Evolutionary conservation across 2,888 invertebrate species (phyloP), one percentile per base, ranked within the genome.

Genomic region (Dione vanillae): DNA sequence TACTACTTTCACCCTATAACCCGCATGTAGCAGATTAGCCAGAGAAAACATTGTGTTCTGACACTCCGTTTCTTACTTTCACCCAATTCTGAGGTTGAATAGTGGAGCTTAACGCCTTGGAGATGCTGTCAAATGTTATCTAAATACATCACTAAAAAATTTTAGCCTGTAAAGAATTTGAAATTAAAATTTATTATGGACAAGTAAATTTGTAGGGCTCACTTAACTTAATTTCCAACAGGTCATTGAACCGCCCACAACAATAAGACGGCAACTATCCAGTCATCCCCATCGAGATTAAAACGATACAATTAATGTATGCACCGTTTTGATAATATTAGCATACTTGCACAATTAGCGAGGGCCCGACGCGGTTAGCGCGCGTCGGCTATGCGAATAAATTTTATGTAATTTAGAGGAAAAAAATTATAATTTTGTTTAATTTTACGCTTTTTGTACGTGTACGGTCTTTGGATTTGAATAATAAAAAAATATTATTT

Each of bases 311-410:
- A 84, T 85, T 84, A 82, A 83, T 78, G 77, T 77, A 75, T 77
- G 71, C 75, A 76, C 77, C 77, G 73, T 74, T 79, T 78, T 77
- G 76, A 79, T 80, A 76, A 75, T 74, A 86, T 86, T 86, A 81
- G 77, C 85, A 86, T 86, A 83, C 81, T 82, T 75, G 75, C 69
- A 77, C 82, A 78, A 83, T 85, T 84, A 84, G 74, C 78, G 79
- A 79, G 81, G 78, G 72, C 72, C 70, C 61, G 73, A 71, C 70
- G 73, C 65, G 72, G 70, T 69, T 67, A 70, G 68, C 66, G 56
- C 52, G 43, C 47, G 54, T 43, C 51, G 51, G 35, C 43, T 12
- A 12, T 6, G n/a, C 27, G 67, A 61, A 67, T 67, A 61, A 52
- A 51, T 61, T 61, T 59, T 7, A 35, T 35, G n/a, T 47, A 37